phyloP scores from a whole-genome alignment of 2,888 invertebrate species.

The Eucera pruinosa region DNA sequence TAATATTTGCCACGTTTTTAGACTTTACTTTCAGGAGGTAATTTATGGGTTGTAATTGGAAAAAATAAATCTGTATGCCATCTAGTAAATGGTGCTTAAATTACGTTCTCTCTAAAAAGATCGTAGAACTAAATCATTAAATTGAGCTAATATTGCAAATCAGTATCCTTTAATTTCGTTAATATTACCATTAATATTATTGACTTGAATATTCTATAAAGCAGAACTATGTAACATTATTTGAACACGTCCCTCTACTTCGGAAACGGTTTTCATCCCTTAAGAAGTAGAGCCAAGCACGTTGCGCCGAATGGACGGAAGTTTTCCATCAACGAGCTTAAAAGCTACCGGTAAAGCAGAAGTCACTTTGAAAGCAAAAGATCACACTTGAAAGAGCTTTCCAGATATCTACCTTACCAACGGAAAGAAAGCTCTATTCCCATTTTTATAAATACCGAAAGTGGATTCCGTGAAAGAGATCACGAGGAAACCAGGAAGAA shows the following conservation, averaged over 20 bases:
- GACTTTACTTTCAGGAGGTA: too few relatives aligned
- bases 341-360: slow-evolving; percentile 57
- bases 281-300: neutral
- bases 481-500: neutral
- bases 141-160: neutral
- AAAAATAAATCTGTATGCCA: too few relatives aligned
- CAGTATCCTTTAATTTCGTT: too few relatives aligned
- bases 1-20: too few relatives aligned
- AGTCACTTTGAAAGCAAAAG: slow-evolving; percentile 24
- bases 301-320: slow-evolving; percentile 27
- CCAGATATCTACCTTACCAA: slow-evolving; percentile 63
- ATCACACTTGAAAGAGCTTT: neutral
- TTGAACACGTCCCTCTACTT: neutral
- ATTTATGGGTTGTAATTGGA: too few relatives aligned
- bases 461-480: neutral
- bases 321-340: slow-evolving; percentile 13
- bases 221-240: too few relatives aligned
- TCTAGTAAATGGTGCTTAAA: too few relatives aligned
- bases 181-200: neutral
- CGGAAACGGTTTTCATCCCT: neutral
- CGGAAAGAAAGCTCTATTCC: slow-evolving; percentile 32
- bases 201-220: too few relatives aligned
- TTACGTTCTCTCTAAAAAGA: neutral
- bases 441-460: neutral
- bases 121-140: neutral